Evolutionary conservation across 1,140 invertebrate genomes (phyloP).

Genomic region (Drosophila gunungcola): DNA sequence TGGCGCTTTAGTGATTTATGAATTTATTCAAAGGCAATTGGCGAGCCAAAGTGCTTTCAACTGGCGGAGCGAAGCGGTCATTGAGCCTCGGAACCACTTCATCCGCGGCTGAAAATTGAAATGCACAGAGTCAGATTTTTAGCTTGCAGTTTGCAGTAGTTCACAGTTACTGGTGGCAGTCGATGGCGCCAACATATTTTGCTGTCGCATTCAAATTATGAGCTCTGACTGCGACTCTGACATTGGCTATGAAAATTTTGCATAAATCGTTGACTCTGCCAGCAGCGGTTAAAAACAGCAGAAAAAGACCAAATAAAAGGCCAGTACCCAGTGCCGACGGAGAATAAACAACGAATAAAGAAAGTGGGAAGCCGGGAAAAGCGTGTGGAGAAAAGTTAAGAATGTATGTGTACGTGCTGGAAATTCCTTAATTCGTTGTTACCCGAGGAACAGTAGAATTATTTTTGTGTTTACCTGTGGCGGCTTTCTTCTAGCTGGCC

Average conservation of each 20-base stretch:
- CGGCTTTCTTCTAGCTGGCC: constrained; percentile 33
- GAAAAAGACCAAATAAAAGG: constrained; percentile 4
- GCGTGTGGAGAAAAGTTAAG: constrained; percentile 32
- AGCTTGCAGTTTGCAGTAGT: constrained; percentile 14
- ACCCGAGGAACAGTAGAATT: constrained; percentile 20
- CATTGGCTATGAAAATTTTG: constrained; percentile 64
- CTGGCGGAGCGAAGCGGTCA: constrained; percentile 36
- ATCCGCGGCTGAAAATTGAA: constrained; percentile 43
- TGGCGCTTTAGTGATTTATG: constrained; percentile 38
- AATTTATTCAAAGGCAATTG: constrained; percentile 62
- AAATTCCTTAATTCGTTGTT: constrained; percentile 70
- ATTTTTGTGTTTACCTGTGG: constrained; percentile 49
- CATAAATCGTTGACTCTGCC: constrained; percentile 57
- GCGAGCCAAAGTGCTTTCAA: constrained; percentile 45
- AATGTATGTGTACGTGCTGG: constrained; percentile 68
- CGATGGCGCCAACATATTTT: constrained; percentile 77
- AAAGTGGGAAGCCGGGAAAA: constrained; percentile 34
- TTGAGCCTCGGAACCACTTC: constrained; percentile 47
- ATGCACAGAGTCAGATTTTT: constrained; percentile 53
- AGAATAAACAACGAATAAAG: constrained; percentile 23
- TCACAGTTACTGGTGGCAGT: constrained; percentile 53
- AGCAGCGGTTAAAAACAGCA: constrained; percentile 26
- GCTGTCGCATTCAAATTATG: constrained; percentile 77
- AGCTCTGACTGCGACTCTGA: constrained; percentile 54
- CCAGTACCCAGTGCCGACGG: not conserved